Evolutionary conservation across 1,140 invertebrate species (phyloP).

Genomic region (Zaprionus inermis): DNA sequence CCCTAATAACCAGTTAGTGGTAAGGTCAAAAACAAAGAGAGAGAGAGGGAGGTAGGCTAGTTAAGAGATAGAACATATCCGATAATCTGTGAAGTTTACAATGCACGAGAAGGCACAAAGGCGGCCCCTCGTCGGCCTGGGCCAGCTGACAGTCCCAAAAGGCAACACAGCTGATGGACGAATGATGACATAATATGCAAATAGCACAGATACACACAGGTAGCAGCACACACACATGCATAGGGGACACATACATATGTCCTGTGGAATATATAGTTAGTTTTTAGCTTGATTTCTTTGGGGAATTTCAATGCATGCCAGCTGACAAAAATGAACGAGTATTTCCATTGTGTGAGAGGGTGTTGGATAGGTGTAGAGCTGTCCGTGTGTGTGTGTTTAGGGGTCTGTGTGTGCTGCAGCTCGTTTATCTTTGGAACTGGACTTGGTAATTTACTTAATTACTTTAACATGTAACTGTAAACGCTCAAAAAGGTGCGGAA

Average conservation of each 20-base stretch:
- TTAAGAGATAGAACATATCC: constrained; percentile 22
- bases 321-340: constrained; percentile 36
- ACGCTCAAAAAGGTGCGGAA: constrained; percentile 47
- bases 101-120: constrained; percentile 24
- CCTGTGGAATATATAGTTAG: constrained; percentile 69
- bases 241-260: constrained; percentile 8
- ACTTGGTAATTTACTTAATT: constrained; percentile 81
- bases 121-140: constrained; percentile 13
- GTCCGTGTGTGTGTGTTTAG: constrained; percentile 12
- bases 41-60: neutral
- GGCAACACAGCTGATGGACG: constrained; percentile 73
- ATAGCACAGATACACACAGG: constrained; percentile 59
- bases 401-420: constrained; percentile 45
- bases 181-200: constrained; percentile 82
- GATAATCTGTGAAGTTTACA: constrained; percentile 75
- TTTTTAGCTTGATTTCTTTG: constrained; percentile 82
- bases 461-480: constrained; percentile 71
- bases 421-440: constrained; percentile 54
- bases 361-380: neutral
- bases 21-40: constrained; percentile 23
- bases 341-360: constrained; percentile 10
- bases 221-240: constrained; percentile 43
- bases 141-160: constrained; percentile 67
- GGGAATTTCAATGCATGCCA: constrained; percentile 60
- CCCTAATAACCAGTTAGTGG: constrained; percentile 64